These are phyloP conservation scores for Andrena fulva DNA, from an alignment of 2,888 invertebrate genomes.

Conservation along the genomic window DNA sequence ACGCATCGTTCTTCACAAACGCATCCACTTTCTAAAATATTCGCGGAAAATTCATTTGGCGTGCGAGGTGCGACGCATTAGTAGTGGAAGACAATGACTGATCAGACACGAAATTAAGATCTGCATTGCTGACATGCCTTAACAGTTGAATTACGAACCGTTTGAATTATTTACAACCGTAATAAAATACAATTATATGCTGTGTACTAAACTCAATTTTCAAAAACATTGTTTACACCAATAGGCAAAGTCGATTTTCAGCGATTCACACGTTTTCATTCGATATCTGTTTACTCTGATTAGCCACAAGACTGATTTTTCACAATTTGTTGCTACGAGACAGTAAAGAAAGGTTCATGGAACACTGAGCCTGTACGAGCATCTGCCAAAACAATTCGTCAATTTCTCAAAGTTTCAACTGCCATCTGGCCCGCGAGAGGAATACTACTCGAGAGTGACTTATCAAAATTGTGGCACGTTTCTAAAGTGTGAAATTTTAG, in stretches of 20 bases:
- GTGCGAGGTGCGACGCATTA: neutral
- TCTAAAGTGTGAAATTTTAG: neutral
- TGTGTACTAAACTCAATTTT: constrained; percentile 9
- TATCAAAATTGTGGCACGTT: constrained; percentile 30
- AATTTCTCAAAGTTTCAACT: constrained; percentile 63
- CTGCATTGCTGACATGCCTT: neutral
- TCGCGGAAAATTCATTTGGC: neutral
- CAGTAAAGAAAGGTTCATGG: constrained; percentile 44
- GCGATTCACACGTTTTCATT: constrained; percentile 1
- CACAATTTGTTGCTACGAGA: neutral
- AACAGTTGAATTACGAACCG: neutral
- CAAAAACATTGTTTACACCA: constrained; percentile 11
- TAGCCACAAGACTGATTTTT: neutral
- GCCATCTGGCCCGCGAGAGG: constrained; percentile 58
- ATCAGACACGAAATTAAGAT: neutral
- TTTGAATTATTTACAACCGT: neutral
- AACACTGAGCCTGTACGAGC: constrained; percentile 41
- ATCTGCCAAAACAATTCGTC: constrained; percentile 56
- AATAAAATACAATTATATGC: neutral
- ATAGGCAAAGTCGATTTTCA: constrained; percentile 9
- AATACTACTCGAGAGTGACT: constrained; percentile 53
- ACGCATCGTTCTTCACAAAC: too few species aligned
- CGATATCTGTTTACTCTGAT: neutral
- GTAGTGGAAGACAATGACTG: neutral
- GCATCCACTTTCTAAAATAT: too few species aligned